Percentiles rank a stretch among this genome's conserved stretches.
phyloP scores from a whole-genome alignment of 35 echinoderm and acorn worm genomes.

The Patiria miniata region DNA sequence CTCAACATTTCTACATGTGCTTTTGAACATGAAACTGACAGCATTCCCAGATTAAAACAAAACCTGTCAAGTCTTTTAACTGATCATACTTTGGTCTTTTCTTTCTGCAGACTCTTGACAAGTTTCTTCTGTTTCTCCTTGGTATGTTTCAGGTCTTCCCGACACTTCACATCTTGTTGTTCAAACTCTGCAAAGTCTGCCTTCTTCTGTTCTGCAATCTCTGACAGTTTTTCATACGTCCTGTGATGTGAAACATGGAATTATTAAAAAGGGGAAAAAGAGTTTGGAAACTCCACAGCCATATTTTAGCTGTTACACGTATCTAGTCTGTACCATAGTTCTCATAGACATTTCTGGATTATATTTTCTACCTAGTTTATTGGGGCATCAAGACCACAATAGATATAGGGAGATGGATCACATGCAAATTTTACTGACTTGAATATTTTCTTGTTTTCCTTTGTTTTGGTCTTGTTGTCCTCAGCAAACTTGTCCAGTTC shows the following conservation, averaged over 20 bases:
- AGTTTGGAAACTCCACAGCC: no score
- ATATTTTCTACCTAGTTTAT: no score
- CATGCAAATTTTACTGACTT: conserved; percentile 38
- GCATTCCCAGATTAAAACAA: no score
- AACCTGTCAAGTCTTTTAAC: no score
- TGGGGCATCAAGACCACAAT: no score
- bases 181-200: conserved; percentile 98
- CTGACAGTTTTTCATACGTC: conserved; percentile 82
- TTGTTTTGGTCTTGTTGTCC: conserved; percentile 62
- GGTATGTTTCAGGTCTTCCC: conserved; percentile 94
- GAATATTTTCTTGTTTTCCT: conserved; percentile 71
- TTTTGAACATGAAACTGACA: no score
- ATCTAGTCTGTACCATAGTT: no score
- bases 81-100: conserved; percentile 70
- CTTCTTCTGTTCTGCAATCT: conserved; percentile 84
- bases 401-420: no score
- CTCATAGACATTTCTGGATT: no score
- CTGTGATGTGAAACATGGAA: conserved; percentile 36
- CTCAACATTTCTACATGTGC: no score
- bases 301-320: no score
- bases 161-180: conserved; percentile 87
- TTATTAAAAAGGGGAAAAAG: no score
- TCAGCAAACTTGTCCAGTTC: conserved; percentile 36
- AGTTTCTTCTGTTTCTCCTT: conserved; percentile 94
- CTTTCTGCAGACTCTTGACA: conserved; percentile 89